These are phyloP conservation scores for Pentamera pediparva DNA, from an alignment of 53 echinoderm and acorn worm genomes.

Conservation along the genomic window DNA sequence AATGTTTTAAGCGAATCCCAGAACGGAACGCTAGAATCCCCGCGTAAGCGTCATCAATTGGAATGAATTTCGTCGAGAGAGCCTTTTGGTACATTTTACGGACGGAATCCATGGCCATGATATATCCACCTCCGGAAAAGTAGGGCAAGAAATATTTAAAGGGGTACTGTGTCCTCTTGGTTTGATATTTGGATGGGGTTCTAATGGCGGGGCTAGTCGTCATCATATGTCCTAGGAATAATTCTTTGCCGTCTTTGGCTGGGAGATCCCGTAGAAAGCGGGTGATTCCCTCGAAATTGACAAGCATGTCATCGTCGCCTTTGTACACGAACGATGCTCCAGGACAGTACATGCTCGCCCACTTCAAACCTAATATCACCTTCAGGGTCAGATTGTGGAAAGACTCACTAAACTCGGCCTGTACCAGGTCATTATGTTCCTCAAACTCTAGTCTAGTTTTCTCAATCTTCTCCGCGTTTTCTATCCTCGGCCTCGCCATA, in stretches of 20 bases:
- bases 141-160: conserved; percentile 85
- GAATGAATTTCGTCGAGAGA: conserved; percentile 64
- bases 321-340: conserved; percentile 66
- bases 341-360: conserved; percentile 58
- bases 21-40: conserved; percentile 72
- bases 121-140: conserved; percentile 93
- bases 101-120: conserved; percentile 54
- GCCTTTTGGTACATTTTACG: conserved; percentile 52
- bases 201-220: conserved; percentile 58
- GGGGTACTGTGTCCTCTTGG: conserved; percentile 60
- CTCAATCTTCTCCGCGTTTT: conserved; percentile 37
- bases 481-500: conserved; percentile 47
- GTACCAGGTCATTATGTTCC: conserved; percentile 57
- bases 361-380: conserved; percentile 70
- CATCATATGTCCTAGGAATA: conserved; percentile 88
- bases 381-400: conserved; percentile 93
- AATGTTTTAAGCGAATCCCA: conserved; percentile 34
- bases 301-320: conserved; percentile 93
- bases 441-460: conserved; percentile 38
- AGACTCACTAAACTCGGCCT: conserved; percentile 71
- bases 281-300: conserved; percentile 71
- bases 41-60: conserved; percentile 86
- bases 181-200: conserved; percentile 71
- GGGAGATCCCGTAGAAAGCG: conserved; percentile 41
- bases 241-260: conserved; percentile 14